phyloP scores from a whole-genome alignment of 1,140 invertebrate genomes.

The Acromyrmex echinatior region DNA sequence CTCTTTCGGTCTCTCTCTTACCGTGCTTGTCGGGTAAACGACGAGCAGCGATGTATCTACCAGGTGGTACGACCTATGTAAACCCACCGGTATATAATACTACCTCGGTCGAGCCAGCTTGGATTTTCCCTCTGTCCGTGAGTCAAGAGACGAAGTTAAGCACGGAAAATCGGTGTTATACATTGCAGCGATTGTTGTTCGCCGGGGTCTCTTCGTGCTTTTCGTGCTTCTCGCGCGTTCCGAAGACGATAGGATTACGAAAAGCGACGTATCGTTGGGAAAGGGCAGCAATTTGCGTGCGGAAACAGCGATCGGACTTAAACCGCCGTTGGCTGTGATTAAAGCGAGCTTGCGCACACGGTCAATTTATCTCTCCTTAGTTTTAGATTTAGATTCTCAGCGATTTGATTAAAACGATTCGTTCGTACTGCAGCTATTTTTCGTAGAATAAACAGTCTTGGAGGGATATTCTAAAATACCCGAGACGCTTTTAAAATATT shows the following conservation, averaged over 20 bases:
- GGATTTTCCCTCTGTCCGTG: conserved; percentile 2
- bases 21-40: conserved; percentile 62
- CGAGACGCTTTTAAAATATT: conserved; percentile 9
- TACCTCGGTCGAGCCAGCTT: conserved; percentile 21
- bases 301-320: conserved; percentile 35
- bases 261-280: conserved; percentile 40
- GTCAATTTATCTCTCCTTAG: conserved; percentile 39
- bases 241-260: conserved; percentile 30
- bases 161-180: conserved; percentile 26
- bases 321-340: conserved; percentile 17
- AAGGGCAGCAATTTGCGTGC: conserved; percentile 46
- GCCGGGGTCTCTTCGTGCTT: not conserved
- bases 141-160: conserved; percentile 30
- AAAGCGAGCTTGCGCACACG: conserved; percentile 20
- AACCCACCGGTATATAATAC: conserved; percentile 68
- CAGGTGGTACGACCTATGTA: conserved; percentile 76
- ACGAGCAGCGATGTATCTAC: conserved; percentile 72
- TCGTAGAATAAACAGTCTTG: conserved; percentile 3
- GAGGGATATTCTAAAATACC: not conserved
- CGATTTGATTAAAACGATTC: conserved; percentile 11
- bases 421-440: not conserved
- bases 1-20: not conserved
- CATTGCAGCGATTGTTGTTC: conserved; percentile 27
- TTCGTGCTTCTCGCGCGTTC: not conserved
- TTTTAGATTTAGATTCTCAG: conserved; percentile 28